Conservation (phyloP, 92 coral and sea anemone species). For the Epizoanthus scotinus region DNA sequence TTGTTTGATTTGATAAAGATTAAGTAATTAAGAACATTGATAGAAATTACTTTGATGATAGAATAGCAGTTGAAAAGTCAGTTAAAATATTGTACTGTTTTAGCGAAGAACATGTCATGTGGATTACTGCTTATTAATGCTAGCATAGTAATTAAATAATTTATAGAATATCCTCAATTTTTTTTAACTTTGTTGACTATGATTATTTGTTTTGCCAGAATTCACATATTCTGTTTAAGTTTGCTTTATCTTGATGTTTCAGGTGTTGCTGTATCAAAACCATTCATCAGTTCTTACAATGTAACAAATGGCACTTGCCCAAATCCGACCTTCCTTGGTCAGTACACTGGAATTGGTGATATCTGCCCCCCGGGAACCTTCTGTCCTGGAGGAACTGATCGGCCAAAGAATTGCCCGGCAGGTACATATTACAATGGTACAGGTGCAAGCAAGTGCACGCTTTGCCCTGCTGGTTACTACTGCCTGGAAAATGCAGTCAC, state of each 20-base stretch:
- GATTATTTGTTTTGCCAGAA: no score
- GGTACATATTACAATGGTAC: constrained; percentile 84
- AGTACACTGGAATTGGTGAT: constrained; percentile 93
- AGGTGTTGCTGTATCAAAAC: constrained; percentile 85
- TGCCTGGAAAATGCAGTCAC: constrained; percentile 66
- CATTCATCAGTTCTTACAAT: constrained; percentile 87
- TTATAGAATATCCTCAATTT: no score
- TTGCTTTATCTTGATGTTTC: not conserved
- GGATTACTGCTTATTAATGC: no score
- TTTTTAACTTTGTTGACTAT: no score
- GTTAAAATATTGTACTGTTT: no score
- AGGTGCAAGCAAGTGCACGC: constrained; percentile 73
- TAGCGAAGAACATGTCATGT: no score
- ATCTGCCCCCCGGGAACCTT: constrained; percentile 93
- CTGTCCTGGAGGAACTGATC: constrained; percentile 70
- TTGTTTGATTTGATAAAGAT: no score
- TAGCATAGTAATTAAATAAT: no score
- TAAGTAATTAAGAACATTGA: no score
- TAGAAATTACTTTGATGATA: no score
- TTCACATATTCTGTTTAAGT: no score
- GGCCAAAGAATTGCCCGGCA: constrained; percentile 63
- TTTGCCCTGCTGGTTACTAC: constrained; percentile 86
- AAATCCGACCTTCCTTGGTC: constrained; percentile 84
- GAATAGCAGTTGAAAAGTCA: no score
- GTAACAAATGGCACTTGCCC: constrained; percentile 86